phyloP scores from a whole-genome alignment of 2,888 invertebrate species.

The Arenicola marina region DNA sequence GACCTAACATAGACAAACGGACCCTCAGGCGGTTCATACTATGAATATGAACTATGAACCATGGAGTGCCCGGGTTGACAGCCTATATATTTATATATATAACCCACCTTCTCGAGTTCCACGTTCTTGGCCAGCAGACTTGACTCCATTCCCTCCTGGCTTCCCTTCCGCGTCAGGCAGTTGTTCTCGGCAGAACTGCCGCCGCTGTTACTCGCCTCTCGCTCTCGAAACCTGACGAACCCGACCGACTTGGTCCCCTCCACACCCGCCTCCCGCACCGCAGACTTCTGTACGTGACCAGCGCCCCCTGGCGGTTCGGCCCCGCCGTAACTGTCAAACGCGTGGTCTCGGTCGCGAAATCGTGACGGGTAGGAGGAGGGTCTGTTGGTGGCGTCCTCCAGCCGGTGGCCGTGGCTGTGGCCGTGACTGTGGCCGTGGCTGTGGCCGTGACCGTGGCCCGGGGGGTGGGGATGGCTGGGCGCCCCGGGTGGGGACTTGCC shows the following conservation, averaged over 20 bases:
- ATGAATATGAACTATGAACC: too few relatives aligned
- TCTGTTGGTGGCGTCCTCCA: neutral
- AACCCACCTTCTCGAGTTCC: conserved; percentile 16
- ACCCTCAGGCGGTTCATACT: neutral
- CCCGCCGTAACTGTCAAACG: too few relatives aligned
- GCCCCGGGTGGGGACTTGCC: neutral
- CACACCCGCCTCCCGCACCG: too few relatives aligned
- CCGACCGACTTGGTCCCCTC: too few relatives aligned
- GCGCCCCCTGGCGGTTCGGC: too few relatives aligned
- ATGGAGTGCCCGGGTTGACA: too few relatives aligned
- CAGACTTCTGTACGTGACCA: too few relatives aligned
- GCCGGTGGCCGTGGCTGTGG: conserved; percentile 3
- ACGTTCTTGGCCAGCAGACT: conserved; percentile 8
- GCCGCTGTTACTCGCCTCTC: too few relatives aligned
- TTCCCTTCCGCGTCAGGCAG: too few relatives aligned
- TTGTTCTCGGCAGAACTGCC: too few relatives aligned
- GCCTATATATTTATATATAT: neutral
- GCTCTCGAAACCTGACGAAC: too few relatives aligned
- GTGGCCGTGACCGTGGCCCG: neutral
- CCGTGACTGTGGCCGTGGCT: neutral
- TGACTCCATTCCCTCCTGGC: conserved; percentile 5
- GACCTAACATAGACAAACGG: neutral
- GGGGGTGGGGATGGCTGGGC: neutral
- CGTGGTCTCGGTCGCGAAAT: too few relatives aligned
- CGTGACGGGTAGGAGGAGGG: neutral